Evolutionary conservation across 2,113 vertebrate species (phyloP), one percentile per base, ranked within the genome.

Genomic region (Scophthalmus maximus): DNA sequence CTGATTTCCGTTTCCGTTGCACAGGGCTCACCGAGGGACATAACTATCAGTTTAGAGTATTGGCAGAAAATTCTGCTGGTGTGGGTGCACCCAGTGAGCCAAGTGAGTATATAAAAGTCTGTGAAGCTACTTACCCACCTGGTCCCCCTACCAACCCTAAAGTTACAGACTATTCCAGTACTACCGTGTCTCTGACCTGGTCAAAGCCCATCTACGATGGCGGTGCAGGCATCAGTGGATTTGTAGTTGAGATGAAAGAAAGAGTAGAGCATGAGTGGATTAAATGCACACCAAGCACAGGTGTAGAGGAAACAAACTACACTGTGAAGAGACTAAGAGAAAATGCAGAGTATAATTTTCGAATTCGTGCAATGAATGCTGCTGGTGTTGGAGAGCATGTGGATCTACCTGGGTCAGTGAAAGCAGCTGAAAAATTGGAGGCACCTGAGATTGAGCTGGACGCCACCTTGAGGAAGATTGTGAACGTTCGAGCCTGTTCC

Each of bases 381-480:
- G 95, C 96, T 93, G 97, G 98, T 57, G 93, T 96, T 49, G 97
- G 98, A 69, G 96, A 98, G 66, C 93, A 93, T 75, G 94, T 94
- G 44, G 92, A 89, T 74, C 79, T 99, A 75, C 94, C 94, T 82
- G 95, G 91, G 29, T 84, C 93, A 68, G 93, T 99, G 55, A 61
- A 94, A 87, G 94, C 95, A 73, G 87, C 93, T 22, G 97, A 98
- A 49, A 98, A 96, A 85, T 57, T 94, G 44, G 96, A 98, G 76
- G 94, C 95, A 74, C 98, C 98, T 85, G 97, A 99, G 90, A 96
- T 99, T 87, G 97, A 99, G 90, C 92, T 99, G 59, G 97, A 97
- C 68, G 87, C 94, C 59, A 93, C 96, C 53, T 94, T 99, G 69
- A 95, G 97, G 82, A 99, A 99, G 89, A 94, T 96, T 59, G 96